Evolutionary conservation across 2,888 invertebrate species (phyloP), one percentile per base, ranked within the genome.

Genomic region (Acronicta alni): DNA sequence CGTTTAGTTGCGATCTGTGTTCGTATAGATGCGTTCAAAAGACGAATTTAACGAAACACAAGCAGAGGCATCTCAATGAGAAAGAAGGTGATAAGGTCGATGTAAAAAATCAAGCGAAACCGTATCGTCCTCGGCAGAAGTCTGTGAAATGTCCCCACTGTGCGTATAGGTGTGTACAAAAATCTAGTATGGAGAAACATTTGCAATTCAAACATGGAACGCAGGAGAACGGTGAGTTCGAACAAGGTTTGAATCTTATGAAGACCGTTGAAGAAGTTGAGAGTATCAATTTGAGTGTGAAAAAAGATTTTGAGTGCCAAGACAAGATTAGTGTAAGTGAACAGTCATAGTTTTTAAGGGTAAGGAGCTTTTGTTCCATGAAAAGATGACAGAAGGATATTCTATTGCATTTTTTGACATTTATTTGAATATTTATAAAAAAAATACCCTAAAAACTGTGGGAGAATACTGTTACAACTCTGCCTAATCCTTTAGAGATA

Each of bases 21-120:
- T 92, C 83, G 35, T 95, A 94, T 51, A 80, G 90, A 1, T 94
- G 94, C 48, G 94, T 94, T 0, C 94, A 94, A 53, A 94, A 94
- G 70, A 94, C 94, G 0, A 94, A 94, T 49, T 57, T 94, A 9
- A 94, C 93, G 0, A 94, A 94, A 67, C 94, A 94, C 43, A 94
- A 92, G 37, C 92, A 91, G 54, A 84, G 94, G 41, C 94, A 94
- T 83, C 62, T 91, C 16, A 91, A 90, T 26, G 94, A 94, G 9
- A 91, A 89, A 17, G 86, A 88, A 0, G 84, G 88, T 0, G 90
- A 90, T 0, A 90, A 89, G 38, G 35, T 85, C 0, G 89, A 90
- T 0, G 75, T 83, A 0, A 90, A 90, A 59, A 84, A 68, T 43
- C 86, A 88, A 60, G 74, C 77, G 2, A 94, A 92, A 52, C 93